These are phyloP conservation scores for Sitobion miscanthi DNA, from an alignment of 1,140 invertebrate genomes.

Conservation along the genomic window DNA sequence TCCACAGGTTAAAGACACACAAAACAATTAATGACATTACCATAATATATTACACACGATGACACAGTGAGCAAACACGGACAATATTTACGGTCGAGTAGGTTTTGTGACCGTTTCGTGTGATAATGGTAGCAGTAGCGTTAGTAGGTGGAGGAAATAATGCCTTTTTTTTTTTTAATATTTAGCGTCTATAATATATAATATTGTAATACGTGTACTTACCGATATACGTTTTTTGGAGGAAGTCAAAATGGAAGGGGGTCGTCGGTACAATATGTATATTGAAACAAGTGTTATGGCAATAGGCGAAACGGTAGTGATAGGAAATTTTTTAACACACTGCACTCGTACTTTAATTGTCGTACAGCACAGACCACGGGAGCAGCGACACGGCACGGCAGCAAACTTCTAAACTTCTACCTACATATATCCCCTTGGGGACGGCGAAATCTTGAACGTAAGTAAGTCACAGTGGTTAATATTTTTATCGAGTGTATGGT, in stretches of 20 bases:
- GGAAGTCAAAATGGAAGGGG: slow-evolving; percentile 32
- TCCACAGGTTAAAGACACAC: not conserved
- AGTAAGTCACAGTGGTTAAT: slow-evolving; percentile 14
- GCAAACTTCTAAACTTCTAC: not conserved
- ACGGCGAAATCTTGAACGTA: not conserved
- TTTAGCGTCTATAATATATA: slow-evolving; percentile 16
- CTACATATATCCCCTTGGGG: not conserved
- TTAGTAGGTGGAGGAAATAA: slow-evolving; percentile 23
- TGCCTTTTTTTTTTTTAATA: slow-evolving; percentile 13
- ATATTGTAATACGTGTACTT: slow-evolving; percentile 48
- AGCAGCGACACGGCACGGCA: no score
- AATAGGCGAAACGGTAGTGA: slow-evolving; percentile 45
- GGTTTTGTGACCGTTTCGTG: slow-evolving; percentile 43
- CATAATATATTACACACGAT: not conserved
- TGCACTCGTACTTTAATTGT: slow-evolving; percentile 53
- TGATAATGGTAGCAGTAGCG: not conserved
- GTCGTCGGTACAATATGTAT: not conserved
- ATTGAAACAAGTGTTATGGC: slow-evolving; percentile 52
- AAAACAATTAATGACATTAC: slow-evolving; percentile 44
- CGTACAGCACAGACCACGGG: slow-evolving; percentile 13
- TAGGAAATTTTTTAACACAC: slow-evolving; percentile 18
- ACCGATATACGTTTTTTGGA: not conserved
- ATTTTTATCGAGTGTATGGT: not conserved
- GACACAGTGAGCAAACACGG: slow-evolving; percentile 42
- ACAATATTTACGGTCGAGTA: slow-evolving; percentile 51